These are phyloP conservation scores for Andrena flavipes DNA, from an alignment of 2,888 invertebrate species.

Conservation along the genomic window DNA sequence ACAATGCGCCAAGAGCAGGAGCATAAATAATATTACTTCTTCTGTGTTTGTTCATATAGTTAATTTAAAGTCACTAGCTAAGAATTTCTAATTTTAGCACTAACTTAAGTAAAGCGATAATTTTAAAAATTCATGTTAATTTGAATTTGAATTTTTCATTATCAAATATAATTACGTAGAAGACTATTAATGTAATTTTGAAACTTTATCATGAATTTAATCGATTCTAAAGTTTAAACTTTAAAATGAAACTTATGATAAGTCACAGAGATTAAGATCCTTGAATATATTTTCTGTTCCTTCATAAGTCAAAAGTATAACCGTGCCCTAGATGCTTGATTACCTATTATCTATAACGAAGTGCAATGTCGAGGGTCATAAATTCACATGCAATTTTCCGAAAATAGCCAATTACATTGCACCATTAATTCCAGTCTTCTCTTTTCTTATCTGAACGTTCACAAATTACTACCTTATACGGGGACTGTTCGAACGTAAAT, in stretches of 20 bases:
- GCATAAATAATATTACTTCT: no score
- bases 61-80: no score
- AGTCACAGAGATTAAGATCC: neutral
- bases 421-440: conserved; percentile 51
- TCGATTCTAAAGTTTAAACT: neutral
- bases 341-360: conserved; percentile 47
- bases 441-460: conserved; percentile 45
- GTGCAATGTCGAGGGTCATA: conserved; percentile 46
- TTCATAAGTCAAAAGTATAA: conserved; percentile 28
- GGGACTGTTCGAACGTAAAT: neutral
- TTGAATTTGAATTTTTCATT: no score
- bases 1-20: no score
- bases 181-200: neutral
- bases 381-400: conserved; percentile 61
- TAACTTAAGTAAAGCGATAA: no score
- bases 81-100: no score
- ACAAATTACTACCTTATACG: conserved; percentile 15
- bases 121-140: no score
- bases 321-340: conserved; percentile 42
- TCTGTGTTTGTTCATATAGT: no score
- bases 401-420: conserved; percentile 64
- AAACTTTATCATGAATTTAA: neutral
- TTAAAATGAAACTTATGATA: neutral
- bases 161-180: neutral
- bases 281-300: neutral